A percentile compares a stretch with the other conserved stretches of the same genome.
These are phyloP conservation scores for Campylorhamphus procurvoides DNA, from an alignment of 2,113 vertebrate genomes.

Conservation along the genomic window DNA sequence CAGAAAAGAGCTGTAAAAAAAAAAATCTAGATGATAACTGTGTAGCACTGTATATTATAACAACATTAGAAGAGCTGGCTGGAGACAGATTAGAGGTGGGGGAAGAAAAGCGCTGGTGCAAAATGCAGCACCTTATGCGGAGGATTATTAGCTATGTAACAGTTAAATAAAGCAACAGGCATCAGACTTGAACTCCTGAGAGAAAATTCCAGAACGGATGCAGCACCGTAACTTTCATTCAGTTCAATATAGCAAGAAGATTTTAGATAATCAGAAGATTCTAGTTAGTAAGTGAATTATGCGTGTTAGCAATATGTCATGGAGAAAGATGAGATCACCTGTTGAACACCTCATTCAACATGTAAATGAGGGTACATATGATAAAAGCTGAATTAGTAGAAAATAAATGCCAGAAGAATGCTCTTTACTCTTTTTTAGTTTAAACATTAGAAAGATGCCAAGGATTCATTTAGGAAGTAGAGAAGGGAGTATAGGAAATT, in stretches of 20 bases:
- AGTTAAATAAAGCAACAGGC: neutral
- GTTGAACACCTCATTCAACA: neutral
- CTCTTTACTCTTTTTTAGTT: neutral
- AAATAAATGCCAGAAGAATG: neutral
- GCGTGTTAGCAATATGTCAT: neutral
- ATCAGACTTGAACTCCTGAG: neutral
- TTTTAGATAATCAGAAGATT: neutral
- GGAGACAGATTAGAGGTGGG: neutral
- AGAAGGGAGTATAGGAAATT: neutral
- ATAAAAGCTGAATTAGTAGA: neutral
- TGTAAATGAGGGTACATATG: neutral
- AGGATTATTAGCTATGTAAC: neutral
- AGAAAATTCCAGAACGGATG: neutral
- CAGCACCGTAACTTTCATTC: neutral
- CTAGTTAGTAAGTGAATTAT: neutral
- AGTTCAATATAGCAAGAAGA: neutral
- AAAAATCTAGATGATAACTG: neutral
- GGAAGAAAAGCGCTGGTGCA: neutral
- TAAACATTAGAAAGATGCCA: neutral
- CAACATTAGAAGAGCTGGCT: neutral
- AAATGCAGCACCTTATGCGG: neutral
- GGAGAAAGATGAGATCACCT: neutral
- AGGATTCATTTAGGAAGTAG: neutral
- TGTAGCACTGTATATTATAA: neutral
- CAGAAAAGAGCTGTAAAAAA: neutral